Percentiles rank a stretch among this genome's conserved stretches.
Evolutionary conservation across 1,140 invertebrate species (phyloP).

Genomic region (Sarcophaga peregrina): DNA sequence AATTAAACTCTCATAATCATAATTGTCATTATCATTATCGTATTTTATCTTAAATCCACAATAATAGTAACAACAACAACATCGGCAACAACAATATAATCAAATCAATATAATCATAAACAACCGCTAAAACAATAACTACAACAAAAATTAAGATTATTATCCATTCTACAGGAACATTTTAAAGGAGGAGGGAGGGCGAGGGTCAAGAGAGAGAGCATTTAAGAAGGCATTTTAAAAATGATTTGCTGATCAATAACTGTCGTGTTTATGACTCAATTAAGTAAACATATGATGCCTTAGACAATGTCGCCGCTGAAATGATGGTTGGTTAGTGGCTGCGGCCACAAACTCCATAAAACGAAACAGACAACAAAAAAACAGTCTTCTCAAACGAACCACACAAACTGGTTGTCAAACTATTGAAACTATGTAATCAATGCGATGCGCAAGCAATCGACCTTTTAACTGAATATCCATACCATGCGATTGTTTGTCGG

Average conservation of each 20-base stretch:
- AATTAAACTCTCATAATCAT: background rate
- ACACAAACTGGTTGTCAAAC: no score
- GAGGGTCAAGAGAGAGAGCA: no score
- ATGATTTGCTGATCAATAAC: slow-evolving; percentile 66
- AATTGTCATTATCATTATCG: no score
- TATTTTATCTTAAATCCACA: background rate
- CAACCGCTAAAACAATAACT: background rate
- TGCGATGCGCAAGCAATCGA: no score
- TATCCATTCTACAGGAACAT: no score
- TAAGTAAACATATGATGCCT: slow-evolving; percentile 52
- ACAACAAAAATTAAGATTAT: background rate
- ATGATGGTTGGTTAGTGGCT: slow-evolving; percentile 5
- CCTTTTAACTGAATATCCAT: no score
- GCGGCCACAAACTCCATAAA: background rate
- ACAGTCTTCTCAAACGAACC: background rate
- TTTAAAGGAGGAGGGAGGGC: no score
- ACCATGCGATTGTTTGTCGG: no score
- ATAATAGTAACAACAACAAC: background rate
- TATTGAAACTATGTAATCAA: no score
- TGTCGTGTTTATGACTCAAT: slow-evolving; percentile 65
- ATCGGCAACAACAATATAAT: background rate
- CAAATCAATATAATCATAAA: background rate
- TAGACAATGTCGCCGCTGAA: slow-evolving; percentile 27
- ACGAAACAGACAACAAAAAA: background rate
- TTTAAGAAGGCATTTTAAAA: slow-evolving; percentile 49